Conservation (phyloP, 2,113 vertebrate genomes). For the Recurvirostra avosetta region DNA sequence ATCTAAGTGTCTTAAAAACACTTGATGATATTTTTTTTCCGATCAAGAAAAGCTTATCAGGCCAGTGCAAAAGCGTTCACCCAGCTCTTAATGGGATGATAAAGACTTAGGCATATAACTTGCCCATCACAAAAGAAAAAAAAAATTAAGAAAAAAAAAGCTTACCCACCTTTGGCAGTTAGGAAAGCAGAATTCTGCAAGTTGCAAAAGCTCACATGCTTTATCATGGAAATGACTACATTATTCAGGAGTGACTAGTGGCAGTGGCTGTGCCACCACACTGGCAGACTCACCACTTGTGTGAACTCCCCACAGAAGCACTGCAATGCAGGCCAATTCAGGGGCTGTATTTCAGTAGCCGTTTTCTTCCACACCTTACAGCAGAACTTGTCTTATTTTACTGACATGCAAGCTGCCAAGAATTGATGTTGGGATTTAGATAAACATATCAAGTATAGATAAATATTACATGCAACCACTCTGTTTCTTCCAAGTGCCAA, state of each 20-base stretch:
- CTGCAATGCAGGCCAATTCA: not conserved
- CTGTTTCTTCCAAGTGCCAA: not conserved
- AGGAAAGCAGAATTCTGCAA: not conserved
- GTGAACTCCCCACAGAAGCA: not conserved
- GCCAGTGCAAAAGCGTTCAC: not conserved
- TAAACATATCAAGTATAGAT: not conserved
- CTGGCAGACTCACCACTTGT: not conserved
- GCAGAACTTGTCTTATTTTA: not conserved
- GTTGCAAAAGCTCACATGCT: not conserved
- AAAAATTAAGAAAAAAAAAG: not conserved
- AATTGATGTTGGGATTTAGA: not conserved
- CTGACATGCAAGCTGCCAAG: not conserved
- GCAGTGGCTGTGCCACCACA: not conserved
- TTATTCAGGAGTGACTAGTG: not conserved
- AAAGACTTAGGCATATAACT: not conserved
- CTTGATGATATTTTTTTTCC: not conserved
- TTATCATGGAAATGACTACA: not conserved
- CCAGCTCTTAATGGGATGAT: not conserved
- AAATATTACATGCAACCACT: not conserved
- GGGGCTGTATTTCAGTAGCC: not conserved
- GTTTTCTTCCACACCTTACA: not conserved
- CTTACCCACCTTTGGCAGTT: not conserved
- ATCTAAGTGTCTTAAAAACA: not conserved
- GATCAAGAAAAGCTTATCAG: not conserved
- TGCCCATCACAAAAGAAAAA: not conserved